Conservation (phyloP, 2,888 invertebrate species). For the Polyploca ridens region DNA sequence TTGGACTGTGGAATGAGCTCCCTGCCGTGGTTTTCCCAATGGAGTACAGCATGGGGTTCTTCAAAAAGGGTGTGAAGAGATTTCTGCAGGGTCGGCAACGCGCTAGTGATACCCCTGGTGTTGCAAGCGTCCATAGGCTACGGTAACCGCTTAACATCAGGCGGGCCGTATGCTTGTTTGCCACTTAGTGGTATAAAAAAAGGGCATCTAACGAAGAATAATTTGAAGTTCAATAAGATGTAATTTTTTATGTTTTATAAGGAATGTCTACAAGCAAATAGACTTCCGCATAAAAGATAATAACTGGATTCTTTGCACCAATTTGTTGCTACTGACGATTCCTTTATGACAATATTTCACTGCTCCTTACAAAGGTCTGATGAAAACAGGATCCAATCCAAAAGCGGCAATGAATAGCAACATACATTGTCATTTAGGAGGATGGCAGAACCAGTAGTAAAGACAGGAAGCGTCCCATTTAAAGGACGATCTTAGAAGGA, state of each 20-base stretch:
- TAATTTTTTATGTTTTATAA: not conserved
- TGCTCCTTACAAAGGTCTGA: not conserved
- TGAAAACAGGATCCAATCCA: not conserved
- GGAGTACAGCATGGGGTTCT: too few species aligned
- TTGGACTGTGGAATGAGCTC: too few species aligned
- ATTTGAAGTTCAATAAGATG: too few species aligned
- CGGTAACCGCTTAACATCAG: too few species aligned
- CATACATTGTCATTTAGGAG: not conserved
- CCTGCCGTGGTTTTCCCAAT: too few species aligned
- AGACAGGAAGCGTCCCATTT: constrained; percentile 37
- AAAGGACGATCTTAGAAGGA: constrained; percentile 33
- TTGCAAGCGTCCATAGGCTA: too few species aligned
- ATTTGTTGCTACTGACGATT: not conserved
- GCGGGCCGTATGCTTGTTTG: too few species aligned
- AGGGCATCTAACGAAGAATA: too few species aligned
- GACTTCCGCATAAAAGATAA: not conserved
- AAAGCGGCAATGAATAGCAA: not conserved
- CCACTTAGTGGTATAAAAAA: too few species aligned
- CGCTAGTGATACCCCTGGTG: too few species aligned
- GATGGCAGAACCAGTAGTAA: not conserved
- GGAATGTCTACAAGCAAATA: not conserved
- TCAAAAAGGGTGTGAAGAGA: too few species aligned
- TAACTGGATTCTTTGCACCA: not conserved
- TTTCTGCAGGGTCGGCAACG: too few species aligned
- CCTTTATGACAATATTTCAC: not conserved